phyloP scores from a whole-genome alignment of 2,797 vertebrate genomes.

The Euthynnus affinis region DNA sequence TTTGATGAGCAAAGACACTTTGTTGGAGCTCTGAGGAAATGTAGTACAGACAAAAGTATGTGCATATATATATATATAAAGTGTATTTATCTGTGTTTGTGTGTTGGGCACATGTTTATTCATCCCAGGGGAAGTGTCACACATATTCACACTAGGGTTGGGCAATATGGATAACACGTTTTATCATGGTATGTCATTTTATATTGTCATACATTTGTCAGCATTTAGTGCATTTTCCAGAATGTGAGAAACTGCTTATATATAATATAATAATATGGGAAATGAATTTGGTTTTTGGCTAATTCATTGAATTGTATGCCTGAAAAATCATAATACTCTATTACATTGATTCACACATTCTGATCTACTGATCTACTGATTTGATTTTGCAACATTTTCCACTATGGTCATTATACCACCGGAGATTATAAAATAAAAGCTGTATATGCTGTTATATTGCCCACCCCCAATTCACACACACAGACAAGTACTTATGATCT shows the following conservation, averaged over 20 bases:
- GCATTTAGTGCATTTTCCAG: neutral
- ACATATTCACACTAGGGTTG: neutral
- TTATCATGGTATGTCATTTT: neutral
- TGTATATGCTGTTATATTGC: neutral
- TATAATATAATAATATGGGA: neutral
- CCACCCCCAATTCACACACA: neutral
- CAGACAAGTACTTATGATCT: neutral
- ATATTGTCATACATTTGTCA: too few species aligned
- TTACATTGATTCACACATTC: conserved; percentile 6
- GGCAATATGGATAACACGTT: neutral
- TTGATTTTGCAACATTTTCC: conserved; percentile 11
- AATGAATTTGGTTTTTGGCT: neutral
- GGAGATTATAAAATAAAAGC: neutral
- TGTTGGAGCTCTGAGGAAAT: conserved; percentile 3
- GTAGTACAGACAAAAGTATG: neutral
- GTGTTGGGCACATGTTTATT: conserved; percentile 5
- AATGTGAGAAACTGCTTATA: neutral
- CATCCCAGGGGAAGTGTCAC: neutral
- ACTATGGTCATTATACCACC: neutral
- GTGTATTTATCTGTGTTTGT: neutral
- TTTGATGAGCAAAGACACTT: conserved; percentile 29
- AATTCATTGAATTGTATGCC: neutral
- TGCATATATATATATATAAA: neutral
- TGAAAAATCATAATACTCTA: neutral
- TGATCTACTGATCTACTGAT: neutral